These are phyloP conservation scores for Tenthredo mesomela DNA, from an alignment of 2,888 invertebrate genomes.

Conservation along the genomic window DNA sequence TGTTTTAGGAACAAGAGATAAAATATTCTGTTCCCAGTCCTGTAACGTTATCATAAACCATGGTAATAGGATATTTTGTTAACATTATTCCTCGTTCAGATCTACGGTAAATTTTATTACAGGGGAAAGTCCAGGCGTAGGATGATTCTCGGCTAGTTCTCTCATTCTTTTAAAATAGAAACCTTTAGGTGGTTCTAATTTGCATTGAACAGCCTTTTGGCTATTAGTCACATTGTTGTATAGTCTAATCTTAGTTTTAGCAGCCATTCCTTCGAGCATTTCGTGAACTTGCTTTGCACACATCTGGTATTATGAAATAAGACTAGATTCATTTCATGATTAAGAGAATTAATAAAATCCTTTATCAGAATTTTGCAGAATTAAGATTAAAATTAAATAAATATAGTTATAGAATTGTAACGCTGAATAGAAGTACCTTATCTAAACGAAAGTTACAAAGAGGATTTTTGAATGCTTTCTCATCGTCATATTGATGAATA, in stretches of 20 bases:
- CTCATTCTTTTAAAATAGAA: constrained; percentile 65
- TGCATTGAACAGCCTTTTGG: constrained; percentile 55
- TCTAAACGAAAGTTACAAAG: constrained; percentile 60
- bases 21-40: constrained; percentile 81
- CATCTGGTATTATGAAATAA: constrained; percentile 55
- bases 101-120: constrained; percentile 60
- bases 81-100: not conserved
- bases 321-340: not conserved
- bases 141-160: constrained; percentile 64
- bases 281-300: constrained; percentile 59
- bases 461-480: constrained; percentile 56
- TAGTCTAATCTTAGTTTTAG: constrained; percentile 57
- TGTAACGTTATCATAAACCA: constrained; percentile 54
- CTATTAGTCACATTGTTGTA: constrained; percentile 54
- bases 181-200: constrained; percentile 58
- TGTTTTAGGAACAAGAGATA: constrained; percentile 80
- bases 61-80: not conserved
- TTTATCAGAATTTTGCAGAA: not conserved
- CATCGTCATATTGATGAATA: constrained; percentile 50
- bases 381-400: not conserved
- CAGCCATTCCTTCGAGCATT: constrained; percentile 59
- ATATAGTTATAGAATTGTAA: not conserved
- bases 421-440: constrained; percentile 56
- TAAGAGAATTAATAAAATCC: not conserved
- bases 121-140: constrained; percentile 64